Evolutionary conservation across 1,140 invertebrate genomes (phyloP), one percentile per base, ranked within the genome.

Genomic region (Drosophila nikananu): DNA sequence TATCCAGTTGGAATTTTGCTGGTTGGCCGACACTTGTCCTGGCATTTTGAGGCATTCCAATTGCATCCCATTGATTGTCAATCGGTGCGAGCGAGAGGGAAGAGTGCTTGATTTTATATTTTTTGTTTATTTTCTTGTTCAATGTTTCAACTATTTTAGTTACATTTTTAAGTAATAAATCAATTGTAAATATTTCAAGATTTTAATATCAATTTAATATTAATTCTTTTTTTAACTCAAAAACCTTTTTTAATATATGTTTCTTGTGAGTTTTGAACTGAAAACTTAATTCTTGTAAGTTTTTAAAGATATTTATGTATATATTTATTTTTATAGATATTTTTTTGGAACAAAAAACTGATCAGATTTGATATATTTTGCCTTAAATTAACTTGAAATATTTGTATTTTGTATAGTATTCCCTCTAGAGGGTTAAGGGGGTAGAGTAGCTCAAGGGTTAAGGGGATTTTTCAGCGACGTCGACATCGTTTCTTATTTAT

Each of bases 21-120:
- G 37, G 37, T 65, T 32, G 61, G 51, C 51, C 67, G 61, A 70
- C 77, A 81, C 79, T 77, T 80, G 72, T 80, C 75, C 52, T 48
- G 46, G 46, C 23, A 48, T 48, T 39, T 64, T 30, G 21, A 52
- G 27, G 27, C 55, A 10, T n/a, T 61, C 30, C 12, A 7, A 41
- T 30, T 64, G 61, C 32, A 64, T 8, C 13, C 32, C 52, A 55
- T 55, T 55, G 52, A 55, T 55, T 23, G 52, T 55, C 52, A 55
- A 55, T 55, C 52, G 13, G 52, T 23, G 52, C 32, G 32, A 55
- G 32, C 4, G 52, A 55, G 52, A 55, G 8, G 4, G 32, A 9
- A 21, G 6, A 15, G 8, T 15, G 2, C 7, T 8, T 35, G 30
- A 12, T 21, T 54, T 21, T 0, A 32, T 9, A 2, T 54, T 21